phyloP scores from a whole-genome alignment of 2,888 invertebrate genomes.

The Pollenia griseotomentosa region DNA sequence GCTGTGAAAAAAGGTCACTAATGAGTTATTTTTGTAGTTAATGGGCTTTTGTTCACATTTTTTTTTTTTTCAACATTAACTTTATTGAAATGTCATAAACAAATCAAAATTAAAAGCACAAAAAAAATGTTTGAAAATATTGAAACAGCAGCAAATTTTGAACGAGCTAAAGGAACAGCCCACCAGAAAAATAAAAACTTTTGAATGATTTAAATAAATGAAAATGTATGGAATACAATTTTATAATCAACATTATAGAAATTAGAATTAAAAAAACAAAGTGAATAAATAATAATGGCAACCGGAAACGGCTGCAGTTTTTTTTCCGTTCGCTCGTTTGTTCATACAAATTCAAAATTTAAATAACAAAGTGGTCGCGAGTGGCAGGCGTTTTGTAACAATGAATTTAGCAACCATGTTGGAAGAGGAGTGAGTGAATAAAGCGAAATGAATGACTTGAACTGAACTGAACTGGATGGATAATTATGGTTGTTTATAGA shows the following conservation, averaged over 20 bases:
- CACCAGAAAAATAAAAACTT: constrained; percentile 45
- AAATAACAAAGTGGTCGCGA: constrained; percentile 71
- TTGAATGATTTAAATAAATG: constrained; percentile 51
- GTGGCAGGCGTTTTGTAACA: constrained; percentile 68
- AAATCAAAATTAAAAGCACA: constrained; percentile 52
- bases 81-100: constrained; percentile 58
- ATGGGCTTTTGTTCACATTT: constrained; percentile 52
- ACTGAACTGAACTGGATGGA: constrained; percentile 48
- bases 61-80: constrained; percentile 30
- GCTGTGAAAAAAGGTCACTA: constrained; percentile 52
- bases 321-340: constrained; percentile 35
- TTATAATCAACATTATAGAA: constrained; percentile 64
- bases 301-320: constrained; percentile 75
- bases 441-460: constrained; percentile 37
- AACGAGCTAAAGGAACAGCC: constrained; percentile 50
- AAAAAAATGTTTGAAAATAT: not conserved
- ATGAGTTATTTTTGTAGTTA: constrained; percentile 56
- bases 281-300: constrained; percentile 78
- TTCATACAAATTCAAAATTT: constrained; percentile 58
- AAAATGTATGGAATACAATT: constrained; percentile 55
- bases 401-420: constrained; percentile 65
- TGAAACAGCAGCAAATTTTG: not conserved
- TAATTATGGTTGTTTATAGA: constrained; percentile 68
- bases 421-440: constrained; percentile 59
- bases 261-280: constrained; percentile 39